Evolutionary conservation across 1,140 invertebrate genomes (phyloP).

Genomic region (Drosophila pectinifera): DNA sequence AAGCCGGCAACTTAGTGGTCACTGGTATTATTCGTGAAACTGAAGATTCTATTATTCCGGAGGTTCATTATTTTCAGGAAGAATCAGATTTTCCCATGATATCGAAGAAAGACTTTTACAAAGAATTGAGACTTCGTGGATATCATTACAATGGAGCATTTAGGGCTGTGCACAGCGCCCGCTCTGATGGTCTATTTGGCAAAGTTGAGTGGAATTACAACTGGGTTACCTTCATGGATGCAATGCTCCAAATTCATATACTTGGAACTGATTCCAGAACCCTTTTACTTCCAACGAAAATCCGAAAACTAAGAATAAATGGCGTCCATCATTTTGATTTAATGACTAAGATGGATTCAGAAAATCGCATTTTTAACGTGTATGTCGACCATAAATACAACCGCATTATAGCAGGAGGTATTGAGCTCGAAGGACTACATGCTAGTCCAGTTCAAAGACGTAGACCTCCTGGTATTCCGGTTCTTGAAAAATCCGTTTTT

Average conservation of each 20-base stretch:
- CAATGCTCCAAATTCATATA: conserved; percentile 95
- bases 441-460: conserved; percentile 91
- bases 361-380: conserved; percentile 83
- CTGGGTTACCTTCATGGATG: conserved; percentile 97
- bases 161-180: conserved; percentile 72
- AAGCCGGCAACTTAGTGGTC: conserved; percentile 91
- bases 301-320: conserved; percentile 92
- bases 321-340: conserved; percentile 88
- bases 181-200: conserved; percentile 85
- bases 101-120: conserved; percentile 93
- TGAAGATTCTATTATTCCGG: conserved; percentile 85
- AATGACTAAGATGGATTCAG: conserved; percentile 74
- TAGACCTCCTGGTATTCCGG: conserved; percentile 88
- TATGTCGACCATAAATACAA: conserved; percentile 66
- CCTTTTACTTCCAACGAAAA: conserved; percentile 93
- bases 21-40: conserved; percentile 89
- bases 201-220: conserved; percentile 90
- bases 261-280: conserved; percentile 90
- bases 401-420: conserved; percentile 89
- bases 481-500: conserved; percentile 91
- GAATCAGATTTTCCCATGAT: conserved; percentile 85
- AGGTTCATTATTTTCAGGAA: conserved; percentile 85
- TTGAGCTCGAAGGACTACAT: conserved; percentile 93
- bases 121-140: conserved; percentile 94
- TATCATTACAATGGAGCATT: conserved; percentile 91